Base-by-base conservation (phyloP, 2,888 invertebrate genomes). In the Platycnemis pennipes region DNA sequence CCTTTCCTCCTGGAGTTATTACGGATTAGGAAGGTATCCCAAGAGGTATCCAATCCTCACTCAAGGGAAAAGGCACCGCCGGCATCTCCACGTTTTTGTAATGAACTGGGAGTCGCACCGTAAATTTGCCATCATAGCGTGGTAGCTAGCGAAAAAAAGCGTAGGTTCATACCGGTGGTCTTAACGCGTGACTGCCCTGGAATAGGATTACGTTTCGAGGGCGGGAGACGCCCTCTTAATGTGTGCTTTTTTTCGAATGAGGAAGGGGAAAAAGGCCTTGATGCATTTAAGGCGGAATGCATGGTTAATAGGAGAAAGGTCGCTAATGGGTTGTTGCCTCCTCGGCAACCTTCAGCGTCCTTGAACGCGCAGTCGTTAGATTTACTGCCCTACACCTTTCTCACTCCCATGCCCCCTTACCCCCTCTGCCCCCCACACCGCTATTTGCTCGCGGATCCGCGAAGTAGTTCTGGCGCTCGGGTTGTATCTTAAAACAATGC, bases 261-360 rank as follows among this genome's bases (percentile, higher is more conserved):
- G 63, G 56, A 63, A 63, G 63, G 1, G 63, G 26, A 77, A 77
- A 77, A 77, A 77, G 77, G 77, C 77, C 77, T 37, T 37, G 77
- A 37, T 77, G 37, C 77, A 77, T 77, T 77, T 77, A 77, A 77
- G 77, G 37, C 77, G 31, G 37, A n/a, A 31, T 77, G 77, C 77
- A 77, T 77, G 77, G 37, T 77, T 77, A 77, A 77, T 77, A 77
- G 77, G 77, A 77, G 77, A 77, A 77, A 77, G 77, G 77, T 31
- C n/a, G 77, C 77, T 77, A 77, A 77, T 77, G 77, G 77, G 77
- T 31, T 77, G 77, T 77, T 77, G 77, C 77, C 77, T 77, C 77
- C 37, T 77, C 77, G 31, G 77, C 77, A 77, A 77, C 77, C 77
- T 77, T 77, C 77, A 77, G 77, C 77, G 77, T 77, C 77, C 77